A percentile compares a stretch with the other conserved stretches of the same genome.
These are phyloP conservation scores for human (Homo sapiens) DNA, from an alignment of 2,113 vertebrate genomes.

Conservation along the genomic window DNA sequence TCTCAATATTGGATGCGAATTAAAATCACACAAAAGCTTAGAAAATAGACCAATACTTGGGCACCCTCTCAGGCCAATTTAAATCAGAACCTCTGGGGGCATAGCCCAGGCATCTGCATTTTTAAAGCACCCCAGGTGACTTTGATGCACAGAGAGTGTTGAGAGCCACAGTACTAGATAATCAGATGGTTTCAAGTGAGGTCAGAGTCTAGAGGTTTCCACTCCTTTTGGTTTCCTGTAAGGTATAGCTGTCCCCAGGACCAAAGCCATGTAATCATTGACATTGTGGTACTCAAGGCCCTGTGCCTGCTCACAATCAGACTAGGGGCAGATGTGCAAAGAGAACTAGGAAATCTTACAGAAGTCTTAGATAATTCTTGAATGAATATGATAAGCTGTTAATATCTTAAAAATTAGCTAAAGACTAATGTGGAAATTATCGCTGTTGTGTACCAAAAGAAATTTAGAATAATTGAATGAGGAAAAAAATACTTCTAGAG, in stretches of 20 bases:
- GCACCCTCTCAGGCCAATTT: neutral
- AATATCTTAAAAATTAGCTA: constrained; percentile 42
- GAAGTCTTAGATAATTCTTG: constrained; percentile 31
- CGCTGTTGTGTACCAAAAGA: constrained; percentile 41
- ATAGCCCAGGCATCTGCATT: neutral
- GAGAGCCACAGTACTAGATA: neutral
- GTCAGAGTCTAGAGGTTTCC: neutral
- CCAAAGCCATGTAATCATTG: neutral
- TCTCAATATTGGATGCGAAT: neutral
- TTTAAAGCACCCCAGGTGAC: neutral
- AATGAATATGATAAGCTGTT: constrained; percentile 48
- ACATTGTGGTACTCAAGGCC: neutral
- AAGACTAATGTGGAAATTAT: constrained; percentile 35
- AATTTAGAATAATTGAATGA: constrained; percentile 53
- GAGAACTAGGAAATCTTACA: constrained; percentile 11
- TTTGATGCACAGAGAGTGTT: neutral
- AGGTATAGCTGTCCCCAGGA: neutral
- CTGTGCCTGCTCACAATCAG: neutral
- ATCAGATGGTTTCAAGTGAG: neutral
- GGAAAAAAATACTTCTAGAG: neutral
- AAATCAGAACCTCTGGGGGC: neutral
- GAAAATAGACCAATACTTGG: neutral
- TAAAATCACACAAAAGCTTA: neutral
- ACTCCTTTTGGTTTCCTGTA: neutral
- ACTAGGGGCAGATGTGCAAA: neutral